A percentile compares a stretch with the other conserved stretches of the same genome.
Evolutionary conservation across 2,113 vertebrate species (phyloP).

Genomic region (Piaya cayana): DNA sequence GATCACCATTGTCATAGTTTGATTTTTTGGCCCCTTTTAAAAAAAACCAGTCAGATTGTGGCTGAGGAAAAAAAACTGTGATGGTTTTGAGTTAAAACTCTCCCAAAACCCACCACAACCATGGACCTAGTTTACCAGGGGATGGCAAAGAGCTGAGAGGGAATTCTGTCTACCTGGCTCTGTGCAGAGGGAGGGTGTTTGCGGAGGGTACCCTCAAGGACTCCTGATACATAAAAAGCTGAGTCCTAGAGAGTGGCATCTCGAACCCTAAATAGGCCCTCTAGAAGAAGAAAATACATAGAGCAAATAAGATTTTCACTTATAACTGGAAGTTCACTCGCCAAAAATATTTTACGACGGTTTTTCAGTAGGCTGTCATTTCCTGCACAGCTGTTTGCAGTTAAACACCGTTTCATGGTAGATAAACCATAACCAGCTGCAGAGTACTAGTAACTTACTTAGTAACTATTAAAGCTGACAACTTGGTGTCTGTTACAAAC

Average conservation of each 20-base stretch:
- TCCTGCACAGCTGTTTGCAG: slow-evolving; percentile 67
- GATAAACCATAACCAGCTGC: slow-evolving; percentile 51
- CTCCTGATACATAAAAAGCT: not conserved
- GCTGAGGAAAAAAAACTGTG: too few species aligned
- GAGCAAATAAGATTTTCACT: slow-evolving; percentile 3
- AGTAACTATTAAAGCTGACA: slow-evolving; percentile 42
- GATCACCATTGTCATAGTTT: too few species aligned
- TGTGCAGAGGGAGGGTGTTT: not conserved
- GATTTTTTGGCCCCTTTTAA: too few species aligned
- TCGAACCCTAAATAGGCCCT: not conserved
- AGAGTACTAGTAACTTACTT: not conserved
- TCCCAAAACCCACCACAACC: too few species aligned
- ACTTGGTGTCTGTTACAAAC: not conserved
- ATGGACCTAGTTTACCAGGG: not conserved
- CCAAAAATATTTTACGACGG: slow-evolving; percentile 5
- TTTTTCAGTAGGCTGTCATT: slow-evolving; percentile 65
- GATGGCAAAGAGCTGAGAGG: not conserved
- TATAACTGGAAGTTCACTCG: not conserved
- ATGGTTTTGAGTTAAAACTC: too few species aligned
- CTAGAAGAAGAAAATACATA: not conserved
- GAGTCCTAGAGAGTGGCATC: not conserved
- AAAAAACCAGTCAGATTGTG: too few species aligned
- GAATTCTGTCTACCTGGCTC: not conserved
- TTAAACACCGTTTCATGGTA: slow-evolving; percentile 44
- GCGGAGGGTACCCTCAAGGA: not conserved